These are phyloP conservation scores for Bostrychus sinensis DNA, from an alignment of 2,113 vertebrate species.

Conservation along the genomic window DNA sequence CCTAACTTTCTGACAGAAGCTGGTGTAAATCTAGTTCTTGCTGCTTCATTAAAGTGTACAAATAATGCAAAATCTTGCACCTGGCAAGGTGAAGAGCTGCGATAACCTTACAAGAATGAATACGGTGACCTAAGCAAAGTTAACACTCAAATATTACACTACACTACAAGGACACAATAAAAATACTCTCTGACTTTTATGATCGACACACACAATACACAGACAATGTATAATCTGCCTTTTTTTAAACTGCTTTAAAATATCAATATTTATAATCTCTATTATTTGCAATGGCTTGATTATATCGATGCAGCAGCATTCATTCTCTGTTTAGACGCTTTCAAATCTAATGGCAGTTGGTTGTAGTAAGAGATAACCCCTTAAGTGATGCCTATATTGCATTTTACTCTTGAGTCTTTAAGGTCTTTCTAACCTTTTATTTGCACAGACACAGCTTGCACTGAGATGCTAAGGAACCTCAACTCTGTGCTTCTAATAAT, in stretches of 20 bases:
- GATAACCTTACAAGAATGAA: too few relatives aligned
- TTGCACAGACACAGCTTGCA: constrained; percentile 2
- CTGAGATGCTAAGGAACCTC: too few relatives aligned
- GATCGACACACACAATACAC: neutral
- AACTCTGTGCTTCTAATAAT: too few relatives aligned
- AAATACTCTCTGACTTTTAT: too few relatives aligned
- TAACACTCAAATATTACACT: too few relatives aligned
- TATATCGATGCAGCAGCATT: constrained; percentile 1
- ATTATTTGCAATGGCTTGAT: constrained; percentile 8
- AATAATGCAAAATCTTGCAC: too few relatives aligned
- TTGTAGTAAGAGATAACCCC: neutral
- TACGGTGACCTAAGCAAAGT: too few relatives aligned
- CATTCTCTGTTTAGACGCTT: constrained; percentile 2
- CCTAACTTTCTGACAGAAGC: too few relatives aligned
- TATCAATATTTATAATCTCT: constrained; percentile 8
- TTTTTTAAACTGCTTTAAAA: neutral
- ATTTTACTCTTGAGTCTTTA: neutral
- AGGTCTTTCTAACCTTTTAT: neutral
- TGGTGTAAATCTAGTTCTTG: too few relatives aligned
- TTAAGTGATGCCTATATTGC: neutral
- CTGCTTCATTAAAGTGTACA: too few relatives aligned
- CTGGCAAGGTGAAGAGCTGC: too few relatives aligned
- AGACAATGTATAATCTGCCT: neutral
- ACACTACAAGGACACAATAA: too few relatives aligned
- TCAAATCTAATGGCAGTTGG: constrained; percentile 8